These are phyloP conservation scores for Sebastes kiyomatsui DNA, from an alignment of 2,797 vertebrate species.

Conservation along the genomic window DNA sequence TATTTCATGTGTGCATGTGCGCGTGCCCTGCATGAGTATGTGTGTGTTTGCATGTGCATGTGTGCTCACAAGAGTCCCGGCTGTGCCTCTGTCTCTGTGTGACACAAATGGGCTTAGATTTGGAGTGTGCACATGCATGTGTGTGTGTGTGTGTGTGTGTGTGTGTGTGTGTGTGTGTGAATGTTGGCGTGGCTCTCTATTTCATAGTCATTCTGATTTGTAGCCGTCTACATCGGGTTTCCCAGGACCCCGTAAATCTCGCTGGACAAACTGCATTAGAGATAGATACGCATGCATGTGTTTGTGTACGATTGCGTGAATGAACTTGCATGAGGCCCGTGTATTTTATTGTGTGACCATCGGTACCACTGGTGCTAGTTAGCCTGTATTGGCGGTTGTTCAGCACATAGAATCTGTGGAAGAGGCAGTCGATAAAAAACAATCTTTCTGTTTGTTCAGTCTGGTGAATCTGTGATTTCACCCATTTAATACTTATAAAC, in stretches of 20 bases:
- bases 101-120: slow-evolving; percentile 53
- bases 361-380: neutral
- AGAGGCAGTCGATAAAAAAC: neutral
- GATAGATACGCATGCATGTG: slow-evolving; percentile 40
- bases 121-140: slow-evolving; percentile 13
- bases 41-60: slow-evolving; percentile 25
- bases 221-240: slow-evolving; percentile 87
- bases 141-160: slow-evolving; percentile 15
- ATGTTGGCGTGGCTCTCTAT: slow-evolving; percentile 74
- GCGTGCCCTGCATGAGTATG: slow-evolving; percentile 6
- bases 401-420: neutral
- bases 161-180: neutral
- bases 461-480: neutral
- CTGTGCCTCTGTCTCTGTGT: slow-evolving; percentile 35
- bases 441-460: neutral
- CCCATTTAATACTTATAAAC: neutral
- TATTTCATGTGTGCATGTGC: slow-evolving; percentile 70
- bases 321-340: slow-evolving; percentile 19
- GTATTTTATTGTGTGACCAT: slow-evolving; percentile 24
- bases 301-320: slow-evolving; percentile 23
- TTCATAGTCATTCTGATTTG: slow-evolving; percentile 93
- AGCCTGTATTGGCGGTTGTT: neutral
- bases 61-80: slow-evolving; percentile 14
- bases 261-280: slow-evolving; percentile 68
- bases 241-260: slow-evolving; percentile 91